Evolutionary conservation across 1,140 invertebrate species (phyloP).

Genomic region (Lepidostoma basale): DNA sequence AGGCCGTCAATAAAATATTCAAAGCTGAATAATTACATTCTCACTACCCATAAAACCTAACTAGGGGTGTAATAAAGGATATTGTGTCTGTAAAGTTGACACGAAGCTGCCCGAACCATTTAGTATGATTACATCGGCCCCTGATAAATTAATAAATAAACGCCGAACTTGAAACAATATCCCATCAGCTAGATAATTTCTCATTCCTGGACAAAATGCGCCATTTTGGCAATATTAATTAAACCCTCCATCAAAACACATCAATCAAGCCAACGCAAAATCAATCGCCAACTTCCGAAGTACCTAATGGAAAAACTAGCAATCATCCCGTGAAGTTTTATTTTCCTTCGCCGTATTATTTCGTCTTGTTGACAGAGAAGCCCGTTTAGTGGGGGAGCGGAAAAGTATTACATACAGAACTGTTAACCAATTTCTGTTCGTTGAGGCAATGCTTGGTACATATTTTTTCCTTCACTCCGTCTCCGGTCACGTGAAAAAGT

Average conservation of each 20-base stretch:
- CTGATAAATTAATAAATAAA: not conserved
- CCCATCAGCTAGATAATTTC: constrained; percentile 1
- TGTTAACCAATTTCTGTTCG: constrained; percentile 30
- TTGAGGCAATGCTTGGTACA: constrained; percentile 33
- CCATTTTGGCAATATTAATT: constrained; percentile 25
- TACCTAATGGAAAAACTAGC: constrained; percentile 30
- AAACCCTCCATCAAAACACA: constrained; percentile 31
- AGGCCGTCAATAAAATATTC: too few relatives aligned
- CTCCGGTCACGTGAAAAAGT: constrained; percentile 45
- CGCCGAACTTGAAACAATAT: not conserved
- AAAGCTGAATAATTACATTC: too few relatives aligned
- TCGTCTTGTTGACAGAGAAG: constrained; percentile 23
- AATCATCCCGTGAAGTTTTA: constrained; percentile 27
- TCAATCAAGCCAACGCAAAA: constrained; percentile 33
- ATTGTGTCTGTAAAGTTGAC: not conserved
- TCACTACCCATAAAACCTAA: too few relatives aligned
- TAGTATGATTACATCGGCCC: too few relatives aligned
- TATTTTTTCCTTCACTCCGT: constrained; percentile 37
- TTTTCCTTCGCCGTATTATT: constrained; percentile 19
- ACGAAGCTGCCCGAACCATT: too few relatives aligned
- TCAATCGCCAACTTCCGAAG: constrained; percentile 33
- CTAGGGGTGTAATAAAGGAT: too few relatives aligned
- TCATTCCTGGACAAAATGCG: not conserved
- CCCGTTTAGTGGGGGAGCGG: constrained; percentile 1
- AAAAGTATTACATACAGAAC: constrained; percentile 25